Evolutionary conservation across 2,113 vertebrate species (phyloP), one percentile per base, ranked within the genome.

Genomic region (Panthera uncia): DNA sequence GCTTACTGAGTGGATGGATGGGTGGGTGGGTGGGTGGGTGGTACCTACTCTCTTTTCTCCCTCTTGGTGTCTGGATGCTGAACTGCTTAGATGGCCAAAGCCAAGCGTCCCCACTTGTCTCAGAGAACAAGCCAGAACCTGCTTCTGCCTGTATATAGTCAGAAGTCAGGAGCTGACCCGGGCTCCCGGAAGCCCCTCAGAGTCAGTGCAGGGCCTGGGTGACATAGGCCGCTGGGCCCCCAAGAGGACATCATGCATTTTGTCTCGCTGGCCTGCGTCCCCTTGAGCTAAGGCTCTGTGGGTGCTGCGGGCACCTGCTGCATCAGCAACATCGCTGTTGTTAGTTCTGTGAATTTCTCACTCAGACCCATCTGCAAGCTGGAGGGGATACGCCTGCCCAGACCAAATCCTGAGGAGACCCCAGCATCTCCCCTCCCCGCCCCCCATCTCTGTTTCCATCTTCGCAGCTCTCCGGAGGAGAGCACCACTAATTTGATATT

Each of bases 391-490:
- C 23, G 0, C 87, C 11, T 23, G 63, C 18, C 14, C 36, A 8
- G 85, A 45, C 27, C 82, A 18, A 0, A 2, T 4, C 29, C 23
- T 31, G 25, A 3, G 2, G 6, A 38, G 19, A 33, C 33, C 41
- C 4, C 18, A n/a, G 31, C 76, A 33, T 74, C 78, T 1, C 21
- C 31, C 10, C 50, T n/a, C 8, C 73, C 13, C 29, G 2, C 2
- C 5, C 5, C 41, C 19, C 4, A 0, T 13, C 5, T 1, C 25
- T 5, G 21, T 4, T 82, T 63, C 48, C 5, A 0, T 16, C 29
- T 36, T 5, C 9, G 11, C 48, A 50, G 57, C 76, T 61, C 19
- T 89, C 57, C 0, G 1, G 18, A 87, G 95, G 15, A 79, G 41
- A 9, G 57, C 15, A 73, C 74, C 0, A 0, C 80, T 92, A 31